phyloP scores from a whole-genome alignment of 1,140 invertebrate genomes.

The Thaumetopoea pityocampa region DNA sequence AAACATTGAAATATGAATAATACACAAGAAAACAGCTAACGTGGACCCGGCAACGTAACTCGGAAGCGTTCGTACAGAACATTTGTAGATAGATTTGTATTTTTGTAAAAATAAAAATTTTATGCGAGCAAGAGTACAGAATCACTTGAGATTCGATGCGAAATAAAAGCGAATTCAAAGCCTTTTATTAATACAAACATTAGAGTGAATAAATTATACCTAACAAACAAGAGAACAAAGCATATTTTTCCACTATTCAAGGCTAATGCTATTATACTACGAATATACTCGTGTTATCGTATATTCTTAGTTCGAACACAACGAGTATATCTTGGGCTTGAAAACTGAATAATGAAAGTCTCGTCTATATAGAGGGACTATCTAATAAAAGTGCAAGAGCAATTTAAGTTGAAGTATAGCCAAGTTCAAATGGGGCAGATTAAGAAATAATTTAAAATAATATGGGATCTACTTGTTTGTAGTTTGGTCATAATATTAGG shows the following conservation, averaged over 20 bases:
- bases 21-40: slow-evolving; percentile 57
- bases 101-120: slow-evolving; percentile 11
- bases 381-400: slow-evolving; percentile 15
- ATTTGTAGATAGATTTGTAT: slow-evolving; percentile 13
- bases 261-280: slow-evolving; percentile 7
- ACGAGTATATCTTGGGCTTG: slow-evolving; percentile 10
- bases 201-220: slow-evolving; percentile 17
- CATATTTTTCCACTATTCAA: slow-evolving; percentile 8
- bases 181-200: slow-evolving; percentile 7
- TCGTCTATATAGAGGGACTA: slow-evolving; percentile 6
- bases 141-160: slow-evolving; percentile 9
- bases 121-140: slow-evolving; percentile 6
- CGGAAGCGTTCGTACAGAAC: slow-evolving; percentile 12
- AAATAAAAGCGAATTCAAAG: slow-evolving; percentile 5
- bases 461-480: too few relatives aligned
- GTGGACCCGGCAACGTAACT: slow-evolving; percentile 34
- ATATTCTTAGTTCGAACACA: slow-evolving; percentile 6
- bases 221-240: slow-evolving; percentile 10
- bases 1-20: slow-evolving; percentile 64
- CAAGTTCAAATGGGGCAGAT: slow-evolving; percentile 16
- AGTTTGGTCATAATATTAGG: too few relatives aligned
- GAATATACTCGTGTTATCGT: slow-evolving; percentile 4
- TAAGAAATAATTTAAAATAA: too few relatives aligned
- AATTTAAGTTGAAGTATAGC: slow-evolving; percentile 16
- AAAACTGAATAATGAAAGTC: slow-evolving; percentile 3